Conservation (phyloP, 2,888 invertebrate species). For the Lepeophtheirus nordmannii region DNA sequence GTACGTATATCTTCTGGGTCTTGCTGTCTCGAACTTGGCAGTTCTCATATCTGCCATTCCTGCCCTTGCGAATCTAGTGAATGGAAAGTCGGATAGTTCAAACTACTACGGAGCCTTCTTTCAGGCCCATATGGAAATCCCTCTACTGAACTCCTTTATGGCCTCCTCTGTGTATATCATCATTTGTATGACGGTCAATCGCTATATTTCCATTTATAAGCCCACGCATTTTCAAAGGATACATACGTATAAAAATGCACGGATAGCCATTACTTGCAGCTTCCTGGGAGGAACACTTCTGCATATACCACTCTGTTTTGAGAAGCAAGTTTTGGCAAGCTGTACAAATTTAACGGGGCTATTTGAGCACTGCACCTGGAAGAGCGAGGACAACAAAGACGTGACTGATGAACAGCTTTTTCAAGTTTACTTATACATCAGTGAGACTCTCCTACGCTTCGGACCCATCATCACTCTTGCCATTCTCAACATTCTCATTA, state of each 20-base stretch:
- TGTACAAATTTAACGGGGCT: neutral
- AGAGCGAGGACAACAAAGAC: neutral
- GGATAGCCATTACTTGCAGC: slow-evolving; percentile 33
- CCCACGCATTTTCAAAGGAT: slow-evolving; percentile 34
- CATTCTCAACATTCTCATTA: slow-evolving; percentile 37
- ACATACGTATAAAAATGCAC: slow-evolving; percentile 33
- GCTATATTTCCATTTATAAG: slow-evolving; percentile 39
- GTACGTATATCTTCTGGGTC: slow-evolving; percentile 37
- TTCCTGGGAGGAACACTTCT: slow-evolving; percentile 35
- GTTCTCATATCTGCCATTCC: slow-evolving; percentile 37
- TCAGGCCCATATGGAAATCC: slow-evolving; percentile 37
- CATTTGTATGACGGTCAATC: slow-evolving; percentile 38
- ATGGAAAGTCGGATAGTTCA: slow-evolving; percentile 27
- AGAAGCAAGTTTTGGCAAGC: slow-evolving; percentile 31
- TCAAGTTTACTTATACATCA: slow-evolving; percentile 33
- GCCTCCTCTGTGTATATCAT: slow-evolving; percentile 40
- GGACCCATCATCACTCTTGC: slow-evolving; percentile 38
- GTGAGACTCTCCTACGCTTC: slow-evolving; percentile 36
- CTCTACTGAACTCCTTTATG: slow-evolving; percentile 39
- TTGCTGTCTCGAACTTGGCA: slow-evolving; percentile 37
- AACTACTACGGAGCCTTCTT: slow-evolving; percentile 18
- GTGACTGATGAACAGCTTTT: slow-evolving; percentile 8
- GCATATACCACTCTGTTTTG: slow-evolving; percentile 36
- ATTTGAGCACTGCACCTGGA: slow-evolving; percentile 16
- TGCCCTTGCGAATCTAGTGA: slow-evolving; percentile 33